phyloP scores from a whole-genome alignment of 1,140 invertebrate species.

The Heterodera carotae region DNA sequence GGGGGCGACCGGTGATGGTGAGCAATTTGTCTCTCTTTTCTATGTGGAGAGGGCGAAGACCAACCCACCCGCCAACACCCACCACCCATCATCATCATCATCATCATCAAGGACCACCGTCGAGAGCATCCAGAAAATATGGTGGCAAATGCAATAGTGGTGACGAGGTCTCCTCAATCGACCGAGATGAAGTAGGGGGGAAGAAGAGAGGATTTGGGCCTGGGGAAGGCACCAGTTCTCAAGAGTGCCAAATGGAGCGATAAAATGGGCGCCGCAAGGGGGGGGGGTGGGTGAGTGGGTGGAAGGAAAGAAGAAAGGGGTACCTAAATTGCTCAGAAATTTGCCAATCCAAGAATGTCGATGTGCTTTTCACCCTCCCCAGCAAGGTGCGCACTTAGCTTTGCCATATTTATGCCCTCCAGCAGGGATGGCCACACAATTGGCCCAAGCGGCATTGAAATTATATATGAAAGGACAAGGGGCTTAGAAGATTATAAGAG shows the following conservation, averaged over 20 bases:
- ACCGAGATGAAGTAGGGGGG: not conserved
- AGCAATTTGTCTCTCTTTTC: not conserved
- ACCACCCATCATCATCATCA: no score
- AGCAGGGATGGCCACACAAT: no score
- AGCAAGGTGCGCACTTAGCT: no score
- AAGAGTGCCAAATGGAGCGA: not conserved
- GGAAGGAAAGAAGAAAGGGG: not conserved
- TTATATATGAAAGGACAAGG: not conserved
- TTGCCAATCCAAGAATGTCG: no score
- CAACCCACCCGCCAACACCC: not conserved
- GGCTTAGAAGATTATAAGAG: no score
- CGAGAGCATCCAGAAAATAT: not conserved
- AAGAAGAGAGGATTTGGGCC: not conserved
- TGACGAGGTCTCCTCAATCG: not conserved
- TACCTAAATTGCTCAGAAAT: conserved; percentile 1
- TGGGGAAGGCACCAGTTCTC: not conserved
- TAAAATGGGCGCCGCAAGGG: not conserved
- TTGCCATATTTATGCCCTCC: not conserved
- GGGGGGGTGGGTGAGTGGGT: no score
- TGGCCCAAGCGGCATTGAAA: not conserved
- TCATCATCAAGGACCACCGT: not conserved
- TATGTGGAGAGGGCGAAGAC: not conserved
- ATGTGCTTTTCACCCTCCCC: no score
- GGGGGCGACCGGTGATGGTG: not conserved
- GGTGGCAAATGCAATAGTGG: not conserved